Evolutionary conservation across 2,888 invertebrate species (phyloP), one percentile per base, ranked within the genome.

Genomic region (Trichopoda pennipes): DNA sequence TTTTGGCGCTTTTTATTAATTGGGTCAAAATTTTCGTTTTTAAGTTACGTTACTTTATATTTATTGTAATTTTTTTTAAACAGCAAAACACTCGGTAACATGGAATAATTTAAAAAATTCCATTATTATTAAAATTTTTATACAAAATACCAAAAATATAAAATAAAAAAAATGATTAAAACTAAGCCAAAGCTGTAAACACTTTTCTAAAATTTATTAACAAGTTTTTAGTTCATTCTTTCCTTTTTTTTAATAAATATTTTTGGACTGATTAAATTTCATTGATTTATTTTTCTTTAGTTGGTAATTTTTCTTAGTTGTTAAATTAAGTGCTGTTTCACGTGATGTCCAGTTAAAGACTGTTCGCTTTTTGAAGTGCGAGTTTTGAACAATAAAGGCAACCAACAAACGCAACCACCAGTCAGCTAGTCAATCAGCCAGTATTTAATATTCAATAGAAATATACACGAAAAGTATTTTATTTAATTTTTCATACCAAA

Each of bases 341-440:
- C 82, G 82, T 82, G 82, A 72, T 82, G 82, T 82, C 82, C 82
- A 76, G 82, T 72, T 47, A 12, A 68, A 61, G 79, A 82, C 82
- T 82, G 82, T 63, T 79, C 32, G 75, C 66, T 49, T 51, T 38
- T 76, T 35, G 8, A 70, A 75, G 75, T 82, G 44, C 32, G 72
- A 61, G 49, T 72, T 66, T 60, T 58, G 73, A 70, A 47, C 69
- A 81, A 28, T 68, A 58, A 73, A 56, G 14, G 32, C 47, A 61
- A 61, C 12, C 28, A 61, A 47, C 14, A 53, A 70, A 77, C 23
- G 69, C 38, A 77, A 70, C 53, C 64, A 64, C 53, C 42, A 66
- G 64, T 47, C 56, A 21, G 42, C n/a, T 60, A 66, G 51, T 12
- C 56, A 77, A 35, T 19, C 68, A 49, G 38, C 17, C 49, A 44